Evolutionary conservation across 1,140 invertebrate species (phyloP).

Genomic region (Danaus plexippus): DNA sequence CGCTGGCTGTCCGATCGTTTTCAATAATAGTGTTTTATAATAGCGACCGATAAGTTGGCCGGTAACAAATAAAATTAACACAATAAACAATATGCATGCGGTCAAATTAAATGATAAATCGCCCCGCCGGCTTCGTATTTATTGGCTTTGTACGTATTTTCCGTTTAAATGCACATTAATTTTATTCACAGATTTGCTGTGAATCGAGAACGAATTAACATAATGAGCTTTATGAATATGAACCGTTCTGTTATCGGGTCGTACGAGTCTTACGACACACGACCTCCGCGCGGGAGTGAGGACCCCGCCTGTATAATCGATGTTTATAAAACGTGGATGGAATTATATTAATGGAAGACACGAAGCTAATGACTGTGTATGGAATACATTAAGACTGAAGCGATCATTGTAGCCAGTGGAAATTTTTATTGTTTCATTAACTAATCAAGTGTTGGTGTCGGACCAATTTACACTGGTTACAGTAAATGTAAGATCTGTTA

Average conservation of each 20-base stretch:
- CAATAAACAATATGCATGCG: slow-evolving; percentile 61
- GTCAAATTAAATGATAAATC: slow-evolving; percentile 62
- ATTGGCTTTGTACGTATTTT: slow-evolving; percentile 65
- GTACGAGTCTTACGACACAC: not conserved
- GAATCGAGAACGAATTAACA: slow-evolving; percentile 65
- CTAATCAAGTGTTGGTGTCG: too few relatives aligned
- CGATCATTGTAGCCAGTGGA: too few relatives aligned
- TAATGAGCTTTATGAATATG: slow-evolving; percentile 50
- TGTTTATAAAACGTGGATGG: too few relatives aligned
- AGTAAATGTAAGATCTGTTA: too few relatives aligned
- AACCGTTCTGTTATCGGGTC: slow-evolving; percentile 21
- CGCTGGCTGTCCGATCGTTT: slow-evolving; percentile 26
- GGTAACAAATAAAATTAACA: slow-evolving; percentile 66
- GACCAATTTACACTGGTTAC: too few relatives aligned
- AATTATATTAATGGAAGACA: too few relatives aligned
- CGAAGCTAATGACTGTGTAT: too few relatives aligned
- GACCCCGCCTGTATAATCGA: not conserved
- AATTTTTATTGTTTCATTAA: too few relatives aligned
- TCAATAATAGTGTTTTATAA: slow-evolving; percentile 58
- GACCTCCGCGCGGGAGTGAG: too few relatives aligned
- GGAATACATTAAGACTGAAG: too few relatives aligned
- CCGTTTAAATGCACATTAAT: slow-evolving; percentile 67
- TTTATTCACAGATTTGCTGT: slow-evolving; percentile 65
- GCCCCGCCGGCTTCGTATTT: slow-evolving; percentile 45
- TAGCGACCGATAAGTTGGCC: slow-evolving; percentile 52